phyloP scores from a whole-genome alignment of 2,797 vertebrate genomes.

The Tragelaphus eurycerus region DNA sequence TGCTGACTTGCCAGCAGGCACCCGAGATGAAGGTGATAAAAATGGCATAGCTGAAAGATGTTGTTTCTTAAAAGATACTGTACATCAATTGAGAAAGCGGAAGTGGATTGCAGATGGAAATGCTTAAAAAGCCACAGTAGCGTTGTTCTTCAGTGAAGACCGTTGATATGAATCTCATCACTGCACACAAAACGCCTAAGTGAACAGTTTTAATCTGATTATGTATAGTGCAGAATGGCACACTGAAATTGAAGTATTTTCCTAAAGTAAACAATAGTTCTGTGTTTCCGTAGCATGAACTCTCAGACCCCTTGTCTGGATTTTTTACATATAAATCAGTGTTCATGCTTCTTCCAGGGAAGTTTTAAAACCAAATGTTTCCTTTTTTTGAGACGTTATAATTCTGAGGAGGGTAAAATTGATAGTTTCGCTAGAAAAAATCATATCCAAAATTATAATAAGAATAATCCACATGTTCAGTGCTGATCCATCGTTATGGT shows the following conservation, averaged over 20 bases:
- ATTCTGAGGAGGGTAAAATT: slow-evolving; percentile 62
- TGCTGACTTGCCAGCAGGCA: slow-evolving; percentile 81
- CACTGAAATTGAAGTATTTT: neutral
- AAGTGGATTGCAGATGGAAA: slow-evolving; percentile 46
- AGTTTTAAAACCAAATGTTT: slow-evolving; percentile 54
- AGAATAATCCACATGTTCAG: slow-evolving; percentile 21
- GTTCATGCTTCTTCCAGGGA: slow-evolving; percentile 56
- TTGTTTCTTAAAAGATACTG: slow-evolving; percentile 72
- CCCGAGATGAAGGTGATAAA: slow-evolving; percentile 76
- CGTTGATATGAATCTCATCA: slow-evolving; percentile 30
- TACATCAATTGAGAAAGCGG: slow-evolving; percentile 59
- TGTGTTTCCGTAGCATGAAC: neutral
- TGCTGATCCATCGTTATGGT: neutral
- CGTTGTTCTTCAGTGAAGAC: slow-evolving; percentile 24
- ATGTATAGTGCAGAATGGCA: neutral
- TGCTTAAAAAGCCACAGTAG: slow-evolving; percentile 28
- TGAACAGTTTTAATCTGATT: slow-evolving; percentile 52
- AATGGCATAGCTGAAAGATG: slow-evolving; percentile 78
- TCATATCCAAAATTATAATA: slow-evolving; percentile 55
- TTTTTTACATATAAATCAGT: neutral
- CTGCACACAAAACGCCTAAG: slow-evolving; percentile 13
- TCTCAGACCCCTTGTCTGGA: neutral
- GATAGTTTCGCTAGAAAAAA: slow-evolving; percentile 38
- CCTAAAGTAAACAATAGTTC: slow-evolving; percentile 45
- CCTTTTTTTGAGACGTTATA: slow-evolving; percentile 45